Conservation (phyloP, 2,888 invertebrate genomes). For the Stenichneumon culpator region DNA sequence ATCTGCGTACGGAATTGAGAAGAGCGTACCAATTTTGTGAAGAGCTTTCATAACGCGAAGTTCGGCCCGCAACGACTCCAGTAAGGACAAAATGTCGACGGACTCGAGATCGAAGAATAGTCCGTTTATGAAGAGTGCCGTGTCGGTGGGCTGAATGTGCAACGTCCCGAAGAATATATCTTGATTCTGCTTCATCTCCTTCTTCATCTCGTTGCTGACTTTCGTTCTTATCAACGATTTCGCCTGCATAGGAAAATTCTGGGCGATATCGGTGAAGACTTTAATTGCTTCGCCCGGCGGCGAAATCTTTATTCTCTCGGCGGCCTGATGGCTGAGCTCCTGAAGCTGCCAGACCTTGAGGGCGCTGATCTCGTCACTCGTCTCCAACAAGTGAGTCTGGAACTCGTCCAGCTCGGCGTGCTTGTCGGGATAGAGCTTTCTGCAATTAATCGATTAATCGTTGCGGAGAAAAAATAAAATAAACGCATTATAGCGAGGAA, state of each 20-base stretch:
- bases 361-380: conserved; percentile 96
- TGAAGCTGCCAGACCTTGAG: conserved; percentile 98
- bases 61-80: conserved; percentile 94
- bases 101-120: conserved; percentile 97
- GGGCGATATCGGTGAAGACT: conserved; percentile 95
- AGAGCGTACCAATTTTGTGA: conserved; percentile 88
- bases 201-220: conserved; percentile 87
- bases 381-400: conserved; percentile 93
- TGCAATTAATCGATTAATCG: conserved; percentile 76
- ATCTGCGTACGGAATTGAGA: neutral
- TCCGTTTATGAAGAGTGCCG: conserved; percentile 96
- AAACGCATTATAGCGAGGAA: neutral
- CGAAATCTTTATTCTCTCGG: conserved; percentile 93
- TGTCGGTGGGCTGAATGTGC: conserved; percentile 94
- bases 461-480: conserved; percentile 20
- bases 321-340: conserved; percentile 97
- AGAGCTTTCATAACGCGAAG: conserved; percentile 94
- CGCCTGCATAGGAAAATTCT: conserved; percentile 98
- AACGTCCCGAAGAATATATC: conserved; percentile 92
- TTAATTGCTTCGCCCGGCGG: conserved; percentile 93
- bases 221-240: conserved; percentile 93
- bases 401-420: conserved; percentile 92
- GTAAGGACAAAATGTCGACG: conserved; percentile 94
- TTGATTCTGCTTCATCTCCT: conserved; percentile 94
- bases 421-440: conserved; percentile 89